These are phyloP conservation scores for Eulemur macaco DNA, from an alignment of 2,113 vertebrate genomes.

Conservation along the genomic window DNA sequence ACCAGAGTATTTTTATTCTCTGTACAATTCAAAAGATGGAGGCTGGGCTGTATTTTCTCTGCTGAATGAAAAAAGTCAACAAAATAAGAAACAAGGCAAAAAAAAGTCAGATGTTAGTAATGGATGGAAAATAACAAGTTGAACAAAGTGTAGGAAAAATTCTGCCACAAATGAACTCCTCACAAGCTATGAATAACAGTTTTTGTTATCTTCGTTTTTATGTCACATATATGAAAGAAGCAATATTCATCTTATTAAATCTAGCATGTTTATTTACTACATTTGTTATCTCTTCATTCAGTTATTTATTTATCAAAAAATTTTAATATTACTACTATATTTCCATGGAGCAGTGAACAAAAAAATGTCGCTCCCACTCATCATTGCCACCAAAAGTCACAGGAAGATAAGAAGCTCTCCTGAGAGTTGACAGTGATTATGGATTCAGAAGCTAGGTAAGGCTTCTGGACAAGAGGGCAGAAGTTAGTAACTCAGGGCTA, in stretches of 20 bases:
- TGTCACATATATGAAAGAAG: neutral
- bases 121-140: neutral
- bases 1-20: neutral
- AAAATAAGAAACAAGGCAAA: slow-evolving; percentile 41
- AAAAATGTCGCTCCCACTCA: neutral
- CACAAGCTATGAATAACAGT: neutral
- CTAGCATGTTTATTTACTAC: neutral
- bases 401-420: neutral
- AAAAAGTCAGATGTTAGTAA: slow-evolving; percentile 10
- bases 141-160: neutral
- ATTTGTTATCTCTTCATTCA: neutral
- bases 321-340: neutral
- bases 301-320: neutral
- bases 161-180: neutral
- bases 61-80: slow-evolving; percentile 35
- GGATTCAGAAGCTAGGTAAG: neutral
- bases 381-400: neutral
- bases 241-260: neutral
- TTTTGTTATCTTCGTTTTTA: neutral
- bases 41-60: neutral
- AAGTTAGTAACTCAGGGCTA: neutral
- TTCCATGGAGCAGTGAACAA: neutral
- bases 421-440: neutral
- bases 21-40: neutral
- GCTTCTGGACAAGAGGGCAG: neutral